A percentile compares a stretch with the other conserved stretches of the same genome.
phyloP scores from a whole-genome alignment of 2,888 invertebrate genomes.

The Cephus sareptanus region DNA sequence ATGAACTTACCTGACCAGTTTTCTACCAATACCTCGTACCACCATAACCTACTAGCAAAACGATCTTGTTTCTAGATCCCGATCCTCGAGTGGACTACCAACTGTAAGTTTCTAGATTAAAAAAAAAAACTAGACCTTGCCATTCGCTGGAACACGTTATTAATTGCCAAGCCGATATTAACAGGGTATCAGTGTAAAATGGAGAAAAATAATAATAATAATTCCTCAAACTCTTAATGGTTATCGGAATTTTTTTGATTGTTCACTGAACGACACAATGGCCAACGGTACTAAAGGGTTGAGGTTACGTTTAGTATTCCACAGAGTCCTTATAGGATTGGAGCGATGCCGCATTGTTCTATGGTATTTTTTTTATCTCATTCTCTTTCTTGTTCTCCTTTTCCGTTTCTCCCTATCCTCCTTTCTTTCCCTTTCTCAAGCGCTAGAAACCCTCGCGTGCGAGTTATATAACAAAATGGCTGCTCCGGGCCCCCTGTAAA shows the following conservation, averaged over 20 bases:
- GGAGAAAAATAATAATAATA: neutral
- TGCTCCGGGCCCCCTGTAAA: constrained; percentile 8
- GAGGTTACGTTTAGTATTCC: constrained; percentile 33
- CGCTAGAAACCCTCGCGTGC: constrained; percentile 26
- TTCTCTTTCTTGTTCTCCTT: constrained; percentile 9
- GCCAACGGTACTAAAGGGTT: constrained; percentile 31
- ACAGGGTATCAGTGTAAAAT: neutral
- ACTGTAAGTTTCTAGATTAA: neutral
- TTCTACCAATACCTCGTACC: constrained; percentile 6
- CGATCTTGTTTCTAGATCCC: neutral
- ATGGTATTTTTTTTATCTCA: constrained; percentile 28
- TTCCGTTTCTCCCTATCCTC: constrained; percentile 2
- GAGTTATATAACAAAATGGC: constrained; percentile 53
- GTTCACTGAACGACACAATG: neutral
- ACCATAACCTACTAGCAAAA: neutral
- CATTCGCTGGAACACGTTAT: neutral
- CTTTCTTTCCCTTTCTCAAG: neutral
- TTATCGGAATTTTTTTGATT: neutral
- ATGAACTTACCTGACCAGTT: constrained; percentile 6
- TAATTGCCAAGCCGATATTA: neutral
- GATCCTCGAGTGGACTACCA: neutral
- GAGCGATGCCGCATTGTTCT: constrained; percentile 43
- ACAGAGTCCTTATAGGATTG: constrained; percentile 46
- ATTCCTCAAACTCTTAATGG: neutral
- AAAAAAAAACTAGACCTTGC: neutral